Conservation (phyloP, 2,113 vertebrate genomes). For the Caranx melampygus region DNA sequence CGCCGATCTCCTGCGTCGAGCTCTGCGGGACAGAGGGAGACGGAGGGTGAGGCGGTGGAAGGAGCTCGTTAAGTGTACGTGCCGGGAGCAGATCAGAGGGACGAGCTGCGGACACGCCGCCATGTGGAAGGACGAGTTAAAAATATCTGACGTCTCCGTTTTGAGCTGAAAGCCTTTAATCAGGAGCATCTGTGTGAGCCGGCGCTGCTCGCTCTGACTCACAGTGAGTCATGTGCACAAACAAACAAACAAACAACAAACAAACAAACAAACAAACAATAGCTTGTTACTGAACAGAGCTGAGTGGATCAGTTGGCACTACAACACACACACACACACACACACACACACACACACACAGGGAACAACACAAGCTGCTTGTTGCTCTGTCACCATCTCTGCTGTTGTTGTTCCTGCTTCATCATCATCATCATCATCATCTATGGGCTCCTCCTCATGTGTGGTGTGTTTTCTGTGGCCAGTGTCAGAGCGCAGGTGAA, state of each 20-base stretch:
- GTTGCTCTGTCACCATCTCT: slow-evolving; percentile 15
- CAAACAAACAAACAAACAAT: slow-evolving; percentile 64
- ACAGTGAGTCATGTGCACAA: slow-evolving; percentile 42
- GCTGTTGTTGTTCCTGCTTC: slow-evolving; percentile 18
- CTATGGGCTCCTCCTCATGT: no score
- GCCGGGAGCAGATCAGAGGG: slow-evolving; percentile 28
- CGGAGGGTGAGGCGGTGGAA: background rate
- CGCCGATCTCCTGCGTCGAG: slow-evolving; percentile 98
- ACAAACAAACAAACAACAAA: no score
- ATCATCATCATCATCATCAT: no score
- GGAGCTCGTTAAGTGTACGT: slow-evolving; percentile 4
- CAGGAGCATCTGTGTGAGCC: slow-evolving; percentile 42
- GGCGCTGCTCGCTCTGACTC: slow-evolving; percentile 41
- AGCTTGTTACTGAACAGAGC: slow-evolving; percentile 61
- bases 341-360: slow-evolving; percentile 35
- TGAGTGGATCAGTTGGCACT: slow-evolving; percentile 50
- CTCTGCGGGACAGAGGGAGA: slow-evolving; percentile 81
- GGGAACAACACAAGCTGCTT: slow-evolving; percentile 45
- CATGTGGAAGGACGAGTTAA: slow-evolving; percentile 13
- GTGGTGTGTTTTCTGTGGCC: no score
- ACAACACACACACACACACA: slow-evolving; percentile 55
- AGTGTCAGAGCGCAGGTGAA: no score
- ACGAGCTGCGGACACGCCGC: background rate
- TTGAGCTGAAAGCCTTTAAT: slow-evolving; percentile 51
- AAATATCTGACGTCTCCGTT: slow-evolving; percentile 37